Percentiles rank a stretch among this genome's conserved stretches.
Evolutionary conservation across 2,888 invertebrate species (phyloP).

Genomic region (Muscina levida): DNA sequence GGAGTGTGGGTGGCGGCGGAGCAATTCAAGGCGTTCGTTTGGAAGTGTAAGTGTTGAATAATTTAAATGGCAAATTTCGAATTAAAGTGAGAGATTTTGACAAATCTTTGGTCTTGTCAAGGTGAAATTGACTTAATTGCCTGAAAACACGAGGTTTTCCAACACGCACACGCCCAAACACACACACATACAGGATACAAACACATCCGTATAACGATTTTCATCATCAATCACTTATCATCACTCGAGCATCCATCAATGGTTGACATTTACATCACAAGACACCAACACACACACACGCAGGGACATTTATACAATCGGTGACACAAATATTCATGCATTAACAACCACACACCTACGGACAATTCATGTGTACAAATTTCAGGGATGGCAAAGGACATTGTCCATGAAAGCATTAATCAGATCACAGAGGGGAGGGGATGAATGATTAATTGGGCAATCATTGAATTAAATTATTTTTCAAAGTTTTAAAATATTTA

Average conservation of each 20-base stretch:
- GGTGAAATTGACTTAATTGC: conserved; percentile 12
- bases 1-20: too few relatives aligned
- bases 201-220: background rate
- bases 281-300: conserved; percentile 23
- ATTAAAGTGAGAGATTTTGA: conserved; percentile 1
- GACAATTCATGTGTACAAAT: too few relatives aligned
- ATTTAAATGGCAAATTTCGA: conserved; percentile 17
- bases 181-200: background rate
- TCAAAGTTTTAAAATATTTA: too few relatives aligned
- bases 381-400: too few relatives aligned
- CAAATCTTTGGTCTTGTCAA: background rate
- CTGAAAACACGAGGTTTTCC: conserved; percentile 15
- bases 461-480: too few relatives aligned
- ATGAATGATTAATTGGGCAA: too few relatives aligned
- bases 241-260: conserved; percentile 62
- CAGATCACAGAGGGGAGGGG: too few relatives aligned
- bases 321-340: background rate
- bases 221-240: conserved; percentile 63
- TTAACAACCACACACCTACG: background rate
- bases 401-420: too few relatives aligned
- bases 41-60: background rate
- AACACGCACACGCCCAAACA: conserved; percentile 1
- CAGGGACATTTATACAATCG: conserved; percentile 10
- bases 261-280: conserved; percentile 59
- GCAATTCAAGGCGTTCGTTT: too few relatives aligned